Conservation (phyloP, 1,140 invertebrate species). For the Drosophila setifemur region DNA sequence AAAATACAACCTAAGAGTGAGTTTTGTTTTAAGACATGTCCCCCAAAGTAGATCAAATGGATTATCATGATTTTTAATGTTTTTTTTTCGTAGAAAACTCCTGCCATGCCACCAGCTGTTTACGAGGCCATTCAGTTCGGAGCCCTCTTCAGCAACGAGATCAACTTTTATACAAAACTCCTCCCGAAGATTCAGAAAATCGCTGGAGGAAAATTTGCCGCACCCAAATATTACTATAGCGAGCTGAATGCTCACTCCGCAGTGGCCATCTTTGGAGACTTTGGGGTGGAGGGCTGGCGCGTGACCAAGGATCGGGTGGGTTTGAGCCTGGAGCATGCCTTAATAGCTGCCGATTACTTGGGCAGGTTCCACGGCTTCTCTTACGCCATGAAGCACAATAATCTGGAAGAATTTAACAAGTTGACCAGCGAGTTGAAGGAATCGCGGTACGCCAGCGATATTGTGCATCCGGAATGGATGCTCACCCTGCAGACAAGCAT, state of each 20-base stretch:
- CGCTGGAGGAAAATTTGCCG: slow-evolving; percentile 28
- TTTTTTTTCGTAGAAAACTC: slow-evolving; percentile 58
- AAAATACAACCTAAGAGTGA: not conserved
- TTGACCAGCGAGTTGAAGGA: slow-evolving; percentile 46
- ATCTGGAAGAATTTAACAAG: slow-evolving; percentile 39
- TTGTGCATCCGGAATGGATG: slow-evolving; percentile 19
- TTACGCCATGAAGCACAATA: slow-evolving; percentile 61
- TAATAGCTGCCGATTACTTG: slow-evolving; percentile 55
- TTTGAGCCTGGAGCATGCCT: slow-evolving; percentile 51
- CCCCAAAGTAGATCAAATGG: not conserved
- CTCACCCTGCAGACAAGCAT: slow-evolving; percentile 9
- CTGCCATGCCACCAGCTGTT: slow-evolving; percentile 31
- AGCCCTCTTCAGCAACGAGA: slow-evolving; percentile 64
- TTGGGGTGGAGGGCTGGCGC: slow-evolving; percentile 53
- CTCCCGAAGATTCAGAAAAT: slow-evolving; percentile 53
- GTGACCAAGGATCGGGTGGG: slow-evolving; percentile 53
- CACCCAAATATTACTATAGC: slow-evolving; percentile 68
- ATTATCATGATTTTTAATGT: not conserved
- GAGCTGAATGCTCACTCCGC: slow-evolving; percentile 43
- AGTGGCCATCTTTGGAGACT: slow-evolving; percentile 57
- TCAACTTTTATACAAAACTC: slow-evolving; percentile 60
- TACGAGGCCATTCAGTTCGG: slow-evolving; percentile 54
- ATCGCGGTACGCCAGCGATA: slow-evolving; percentile 38
- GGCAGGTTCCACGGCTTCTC: slow-evolving; percentile 70
- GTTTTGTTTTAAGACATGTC: not conserved